These are phyloP conservation scores for Myanophis thanlyinensis DNA, from an alignment of 2,113 vertebrate genomes.

Conservation along the genomic window DNA sequence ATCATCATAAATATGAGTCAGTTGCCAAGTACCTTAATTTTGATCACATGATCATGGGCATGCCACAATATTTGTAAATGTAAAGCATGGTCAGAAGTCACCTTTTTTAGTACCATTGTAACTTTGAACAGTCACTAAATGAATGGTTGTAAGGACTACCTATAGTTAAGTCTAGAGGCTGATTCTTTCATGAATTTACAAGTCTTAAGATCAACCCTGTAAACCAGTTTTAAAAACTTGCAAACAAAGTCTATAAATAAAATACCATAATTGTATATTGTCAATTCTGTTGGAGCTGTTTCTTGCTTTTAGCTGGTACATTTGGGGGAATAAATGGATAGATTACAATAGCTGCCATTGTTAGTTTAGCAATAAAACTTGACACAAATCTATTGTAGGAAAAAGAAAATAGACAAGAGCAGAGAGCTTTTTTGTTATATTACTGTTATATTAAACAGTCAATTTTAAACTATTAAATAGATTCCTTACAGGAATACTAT, in stretches of 20 bases:
- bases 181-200: not conserved
- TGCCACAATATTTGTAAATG: not conserved
- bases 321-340: not conserved
- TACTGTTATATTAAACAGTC: not conserved
- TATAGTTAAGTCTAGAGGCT: not conserved
- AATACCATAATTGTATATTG: not conserved
- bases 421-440: not conserved
- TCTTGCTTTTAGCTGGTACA: not conserved
- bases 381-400: not conserved
- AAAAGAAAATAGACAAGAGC: not conserved
- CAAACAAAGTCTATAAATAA: not conserved
- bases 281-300: not conserved
- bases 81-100: not conserved
- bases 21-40: not conserved
- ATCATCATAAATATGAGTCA: not conserved
- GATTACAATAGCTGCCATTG: not conserved
- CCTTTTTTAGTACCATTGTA: not conserved
- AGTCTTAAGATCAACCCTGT: not conserved
- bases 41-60: too few relatives aligned
- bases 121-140: not conserved
- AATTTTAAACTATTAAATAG: not conserved
- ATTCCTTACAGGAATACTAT: not conserved
- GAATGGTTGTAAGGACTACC: not conserved
- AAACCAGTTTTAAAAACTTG: not conserved
- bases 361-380: not conserved